phyloP scores from a whole-genome alignment of 2,113 vertebrate species.

The Hippopotamus amphibius region DNA sequence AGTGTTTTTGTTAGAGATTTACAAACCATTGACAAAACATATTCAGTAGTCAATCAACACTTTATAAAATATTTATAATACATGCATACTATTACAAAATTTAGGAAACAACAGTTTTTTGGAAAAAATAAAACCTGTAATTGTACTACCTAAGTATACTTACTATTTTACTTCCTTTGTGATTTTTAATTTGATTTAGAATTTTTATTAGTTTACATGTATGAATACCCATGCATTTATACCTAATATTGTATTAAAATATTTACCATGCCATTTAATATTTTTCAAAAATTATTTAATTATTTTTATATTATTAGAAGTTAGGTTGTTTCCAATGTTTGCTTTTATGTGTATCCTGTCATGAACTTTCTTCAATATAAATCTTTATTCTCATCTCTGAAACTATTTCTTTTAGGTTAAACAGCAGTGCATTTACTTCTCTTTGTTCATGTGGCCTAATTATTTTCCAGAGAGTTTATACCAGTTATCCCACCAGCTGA shows the following conservation, averaged over 20 bases:
- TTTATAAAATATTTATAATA: neutral
- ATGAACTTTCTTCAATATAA: neutral
- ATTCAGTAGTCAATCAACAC: neutral
- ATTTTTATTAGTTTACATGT: neutral
- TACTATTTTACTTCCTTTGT: slow-evolving; percentile 5
- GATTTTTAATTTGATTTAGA: neutral
- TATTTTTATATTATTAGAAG: neutral
- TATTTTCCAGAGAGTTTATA: neutral
- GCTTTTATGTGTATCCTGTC: neutral
- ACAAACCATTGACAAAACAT: neutral
- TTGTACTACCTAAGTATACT: neutral
- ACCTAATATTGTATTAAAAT: neutral
- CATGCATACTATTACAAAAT: neutral
- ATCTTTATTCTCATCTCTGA: slow-evolving; percentile 11
- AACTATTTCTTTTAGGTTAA: slow-evolving; percentile 4
- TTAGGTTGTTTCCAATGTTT: slow-evolving; percentile 2
- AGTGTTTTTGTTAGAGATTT: neutral
- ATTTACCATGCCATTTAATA: neutral
- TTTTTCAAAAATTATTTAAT: neutral
- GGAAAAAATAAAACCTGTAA: neutral
- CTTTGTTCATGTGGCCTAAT: neutral
- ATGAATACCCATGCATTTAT: neutral
- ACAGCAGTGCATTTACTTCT: neutral
- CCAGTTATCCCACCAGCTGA: neutral
- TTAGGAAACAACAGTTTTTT: neutral